phyloP scores from a whole-genome alignment of 1,140 invertebrate species.

The Zaprionus ornatus region DNA sequence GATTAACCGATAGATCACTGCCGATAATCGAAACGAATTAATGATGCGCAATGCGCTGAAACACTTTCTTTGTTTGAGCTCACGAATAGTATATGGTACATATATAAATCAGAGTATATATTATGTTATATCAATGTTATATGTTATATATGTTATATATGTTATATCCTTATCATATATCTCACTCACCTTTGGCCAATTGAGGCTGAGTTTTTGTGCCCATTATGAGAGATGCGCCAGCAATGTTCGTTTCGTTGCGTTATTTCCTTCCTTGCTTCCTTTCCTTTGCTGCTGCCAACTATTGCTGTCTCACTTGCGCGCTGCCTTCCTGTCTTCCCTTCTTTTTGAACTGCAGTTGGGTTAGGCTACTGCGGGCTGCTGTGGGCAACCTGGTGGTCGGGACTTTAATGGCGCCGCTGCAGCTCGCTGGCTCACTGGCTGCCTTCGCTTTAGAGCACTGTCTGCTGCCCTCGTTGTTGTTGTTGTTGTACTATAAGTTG shows the following conservation, averaged over 20 bases:
- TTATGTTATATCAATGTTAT: too few species aligned
- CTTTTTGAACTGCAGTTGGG: not conserved
- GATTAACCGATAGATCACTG: not conserved
- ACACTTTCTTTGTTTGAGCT: not conserved
- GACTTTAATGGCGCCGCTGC: slow-evolving; percentile 35
- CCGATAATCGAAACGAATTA: not conserved
- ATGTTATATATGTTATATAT: not conserved
- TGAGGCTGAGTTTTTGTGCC: slow-evolving; percentile 78
- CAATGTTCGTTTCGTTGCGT: not conserved
- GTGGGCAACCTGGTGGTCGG: slow-evolving; percentile 32
- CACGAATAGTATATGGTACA: not conserved
- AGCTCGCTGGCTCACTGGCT: slow-evolving; percentile 26
- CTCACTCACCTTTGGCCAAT: slow-evolving; percentile 64
- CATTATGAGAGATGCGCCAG: slow-evolving; percentile 60
- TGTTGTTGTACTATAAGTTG: not conserved
- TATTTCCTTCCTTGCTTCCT: not conserved
- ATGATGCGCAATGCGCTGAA: not conserved
- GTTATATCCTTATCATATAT: not conserved
- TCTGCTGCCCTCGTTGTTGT: slow-evolving; percentile 10
- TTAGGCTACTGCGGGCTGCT: slow-evolving; percentile 33
- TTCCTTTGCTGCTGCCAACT: too few species aligned
- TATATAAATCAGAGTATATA: not conserved
- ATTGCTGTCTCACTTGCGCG: not conserved
- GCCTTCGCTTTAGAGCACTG: slow-evolving; percentile 5
- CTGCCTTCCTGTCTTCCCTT: too few species aligned